Percentiles rank a stretch among this genome's conserved stretches.
phyloP scores from a whole-genome alignment of 2,113 vertebrate genomes.

The Podilymbus podiceps region DNA sequence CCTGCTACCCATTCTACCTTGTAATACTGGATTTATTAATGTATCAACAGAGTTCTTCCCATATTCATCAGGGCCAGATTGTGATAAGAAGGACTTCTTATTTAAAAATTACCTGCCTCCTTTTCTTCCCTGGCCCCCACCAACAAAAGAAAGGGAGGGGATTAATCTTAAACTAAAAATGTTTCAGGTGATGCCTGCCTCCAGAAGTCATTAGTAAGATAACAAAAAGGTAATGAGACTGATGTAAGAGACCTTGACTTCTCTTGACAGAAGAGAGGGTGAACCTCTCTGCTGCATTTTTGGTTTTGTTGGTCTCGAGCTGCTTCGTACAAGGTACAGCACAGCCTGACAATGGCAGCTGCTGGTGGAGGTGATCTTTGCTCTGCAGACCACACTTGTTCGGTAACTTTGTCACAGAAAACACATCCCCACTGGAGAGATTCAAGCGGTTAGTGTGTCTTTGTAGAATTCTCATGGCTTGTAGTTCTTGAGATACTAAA shows the following conservation, averaged over 20 bases:
- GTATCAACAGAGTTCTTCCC: not conserved
- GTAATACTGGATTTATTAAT: constrained; percentile 25
- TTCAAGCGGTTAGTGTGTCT: not conserved
- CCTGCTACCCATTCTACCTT: not conserved
- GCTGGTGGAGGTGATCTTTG: not conserved
- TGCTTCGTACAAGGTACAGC: not conserved
- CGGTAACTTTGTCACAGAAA: not conserved
- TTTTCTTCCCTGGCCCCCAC: not conserved
- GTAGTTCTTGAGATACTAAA: not conserved
- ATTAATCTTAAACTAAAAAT: not conserved
- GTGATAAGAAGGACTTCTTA: not conserved
- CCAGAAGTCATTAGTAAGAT: not conserved
- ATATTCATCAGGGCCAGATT: constrained; percentile 17
- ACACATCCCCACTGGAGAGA: too few relatives aligned
- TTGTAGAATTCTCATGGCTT: not conserved
- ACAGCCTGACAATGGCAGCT: not conserved
- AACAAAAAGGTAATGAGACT: not conserved
- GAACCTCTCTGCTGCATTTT: not conserved
- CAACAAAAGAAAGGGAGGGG: not conserved
- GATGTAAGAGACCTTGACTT: not conserved
- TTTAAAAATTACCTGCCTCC: not conserved
- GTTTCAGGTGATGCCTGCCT: not conserved
- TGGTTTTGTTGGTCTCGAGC: not conserved
- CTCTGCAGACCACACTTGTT: not conserved
- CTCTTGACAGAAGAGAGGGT: not conserved